These are phyloP conservation scores for Nanorana parkeri DNA, from an alignment of 2,113 vertebrate genomes.

Conservation along the genomic window DNA sequence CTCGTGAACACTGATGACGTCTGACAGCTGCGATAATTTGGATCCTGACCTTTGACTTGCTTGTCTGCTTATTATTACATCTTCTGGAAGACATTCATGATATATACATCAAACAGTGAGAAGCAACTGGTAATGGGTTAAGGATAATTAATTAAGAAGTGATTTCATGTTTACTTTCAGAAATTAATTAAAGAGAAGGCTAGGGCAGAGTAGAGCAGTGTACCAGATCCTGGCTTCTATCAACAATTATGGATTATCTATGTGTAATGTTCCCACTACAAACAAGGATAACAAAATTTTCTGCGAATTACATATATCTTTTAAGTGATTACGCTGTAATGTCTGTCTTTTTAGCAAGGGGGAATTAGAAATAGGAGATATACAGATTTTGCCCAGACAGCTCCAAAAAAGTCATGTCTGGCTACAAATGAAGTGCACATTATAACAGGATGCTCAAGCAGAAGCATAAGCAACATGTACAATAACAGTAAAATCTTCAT, in stretches of 20 bases:
- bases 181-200: conserved; percentile 28
- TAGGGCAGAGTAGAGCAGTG: not conserved
- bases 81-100: conserved; percentile 55
- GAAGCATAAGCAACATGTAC: no score
- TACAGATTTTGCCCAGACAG: not conserved
- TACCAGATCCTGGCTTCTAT: conserved; percentile 34
- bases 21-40: conserved; percentile 43
- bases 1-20: not conserved
- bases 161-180: conserved; percentile 41
- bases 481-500: no score
- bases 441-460: no score
- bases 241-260: conserved; percentile 10
- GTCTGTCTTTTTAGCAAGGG: not conserved
- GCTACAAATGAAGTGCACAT: no score
- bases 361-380: not conserved
- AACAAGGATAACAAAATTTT: conserved; percentile 19
- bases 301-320: not conserved
- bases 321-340: not conserved
- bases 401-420: not conserved
- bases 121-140: conserved; percentile 40
- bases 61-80: conserved; percentile 56
- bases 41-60: conserved; percentile 50
- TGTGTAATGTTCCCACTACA: conserved; percentile 23
- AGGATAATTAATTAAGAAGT: conserved; percentile 39
- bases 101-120: conserved; percentile 41